Evolutionary conservation across 2,113 vertebrate genomes (phyloP).

Genomic region (Entomyzon cyanotis): DNA sequence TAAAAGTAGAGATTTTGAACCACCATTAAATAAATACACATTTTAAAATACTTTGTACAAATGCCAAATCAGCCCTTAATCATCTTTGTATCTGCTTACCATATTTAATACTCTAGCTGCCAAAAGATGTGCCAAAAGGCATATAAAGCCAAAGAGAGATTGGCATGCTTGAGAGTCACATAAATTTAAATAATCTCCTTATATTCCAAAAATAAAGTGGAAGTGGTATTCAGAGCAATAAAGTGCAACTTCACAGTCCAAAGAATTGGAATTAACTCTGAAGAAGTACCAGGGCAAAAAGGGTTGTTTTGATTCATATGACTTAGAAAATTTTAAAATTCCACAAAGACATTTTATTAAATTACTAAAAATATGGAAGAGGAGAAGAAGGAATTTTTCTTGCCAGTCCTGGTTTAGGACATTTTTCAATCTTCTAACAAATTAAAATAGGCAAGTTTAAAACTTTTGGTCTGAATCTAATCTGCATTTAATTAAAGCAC

Average conservation of each 20-base stretch:
- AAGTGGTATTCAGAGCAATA: neutral
- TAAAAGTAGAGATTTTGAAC: neutral
- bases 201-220: neutral
- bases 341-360: neutral
- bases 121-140: neutral
- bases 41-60: slow-evolving; percentile 3
- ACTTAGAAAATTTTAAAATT: neutral
- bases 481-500: neutral
- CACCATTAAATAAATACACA: neutral
- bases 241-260: neutral
- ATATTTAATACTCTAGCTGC: neutral
- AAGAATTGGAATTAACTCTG: neutral
- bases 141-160: neutral
- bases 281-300: neutral
- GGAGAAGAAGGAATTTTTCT: neutral
- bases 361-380: neutral
- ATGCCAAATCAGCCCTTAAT: neutral
- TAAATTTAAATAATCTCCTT: neutral
- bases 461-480: neutral
- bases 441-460: neutral
- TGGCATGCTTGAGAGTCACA: neutral
- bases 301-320: neutral
- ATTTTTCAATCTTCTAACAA: neutral
- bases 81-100: neutral
- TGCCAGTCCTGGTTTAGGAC: neutral